Base-by-base conservation (phyloP, 2,888 invertebrate species). In the Leptopilina drosophilae region DNA sequence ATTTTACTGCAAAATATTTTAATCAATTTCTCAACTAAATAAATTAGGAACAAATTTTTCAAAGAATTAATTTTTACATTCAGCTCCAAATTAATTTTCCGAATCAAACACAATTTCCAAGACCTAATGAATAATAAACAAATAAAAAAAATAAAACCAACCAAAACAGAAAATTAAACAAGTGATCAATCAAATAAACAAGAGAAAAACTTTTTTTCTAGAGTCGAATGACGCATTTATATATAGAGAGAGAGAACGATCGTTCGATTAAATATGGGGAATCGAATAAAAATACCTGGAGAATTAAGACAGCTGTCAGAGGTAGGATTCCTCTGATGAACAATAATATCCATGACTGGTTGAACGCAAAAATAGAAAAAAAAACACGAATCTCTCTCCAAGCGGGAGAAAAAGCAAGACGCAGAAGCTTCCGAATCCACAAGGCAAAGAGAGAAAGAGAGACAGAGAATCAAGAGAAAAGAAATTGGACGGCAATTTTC, bases 221-320 rank as follows among this genome's bases (percentile, higher is more conserved):
- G 20, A 20, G 5, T 33, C 7, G 59, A 62, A 62, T 62, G 69
- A 49, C 26, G 26, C 26, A 69, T 33, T 33, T 33, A 33, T 26
- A 8, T 20, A 20, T 0, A 20, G 20, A 20, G 20, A 20, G 1
- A 5, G 42, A 40, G 46, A 46, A 46, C 12, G 12, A 67, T 12
- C 20, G 14, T 69, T 69, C 46, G 69, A 26, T 69, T 8, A 69
- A 53, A 53, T 20, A 69, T 69, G 49, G 53, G 20, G 26, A 26
- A 69, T 53, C 14, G 53, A 46, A 69, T 56, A 33, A 73, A 33
- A 56, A 73, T 26, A 73, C n/a, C 26, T 73, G n/a, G 14, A 73
- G 73, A 73, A 73, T 73, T 56, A 73, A 56, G 73, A 73, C 33
- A 73, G 73, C 56, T 40, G 73, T 73, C 56, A 73, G 40, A 56